phyloP scores from a whole-genome alignment of 2,113 vertebrate genomes.

The Hyperopisus bebe region DNA sequence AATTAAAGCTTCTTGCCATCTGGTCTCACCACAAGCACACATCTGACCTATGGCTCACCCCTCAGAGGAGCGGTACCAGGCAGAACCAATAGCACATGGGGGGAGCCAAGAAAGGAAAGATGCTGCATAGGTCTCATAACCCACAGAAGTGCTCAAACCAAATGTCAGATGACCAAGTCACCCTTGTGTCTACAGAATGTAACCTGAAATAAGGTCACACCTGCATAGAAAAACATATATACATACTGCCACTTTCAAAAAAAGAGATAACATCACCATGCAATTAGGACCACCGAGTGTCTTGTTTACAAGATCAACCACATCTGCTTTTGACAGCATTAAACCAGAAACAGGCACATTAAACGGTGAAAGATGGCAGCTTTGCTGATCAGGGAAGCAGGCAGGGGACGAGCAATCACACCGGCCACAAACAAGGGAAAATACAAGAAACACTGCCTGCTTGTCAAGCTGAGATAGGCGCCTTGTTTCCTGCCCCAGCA shows the following conservation, averaged over 20 bases:
- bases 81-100: neutral
- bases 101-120: neutral
- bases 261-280: neutral
- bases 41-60: neutral
- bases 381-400: neutral
- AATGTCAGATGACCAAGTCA: neutral
- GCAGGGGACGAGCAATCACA: neutral
- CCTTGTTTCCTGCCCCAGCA: neutral
- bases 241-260: neutral
- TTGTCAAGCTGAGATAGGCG: neutral
- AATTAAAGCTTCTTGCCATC: neutral
- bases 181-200: neutral
- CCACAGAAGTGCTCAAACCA: neutral
- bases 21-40: neutral
- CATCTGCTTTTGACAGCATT: neutral
- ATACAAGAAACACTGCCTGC: neutral
- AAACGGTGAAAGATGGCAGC: neutral
- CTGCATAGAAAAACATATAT: neutral
- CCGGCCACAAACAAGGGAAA: neutral
- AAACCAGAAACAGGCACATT: neutral
- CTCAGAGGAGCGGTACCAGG: neutral
- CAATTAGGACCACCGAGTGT: neutral
- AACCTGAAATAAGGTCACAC: neutral
- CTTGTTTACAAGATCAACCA: neutral
- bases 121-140: neutral